phyloP scores from a whole-genome alignment of 2,113 vertebrate genomes.

The Triplophysa tibetana region DNA sequence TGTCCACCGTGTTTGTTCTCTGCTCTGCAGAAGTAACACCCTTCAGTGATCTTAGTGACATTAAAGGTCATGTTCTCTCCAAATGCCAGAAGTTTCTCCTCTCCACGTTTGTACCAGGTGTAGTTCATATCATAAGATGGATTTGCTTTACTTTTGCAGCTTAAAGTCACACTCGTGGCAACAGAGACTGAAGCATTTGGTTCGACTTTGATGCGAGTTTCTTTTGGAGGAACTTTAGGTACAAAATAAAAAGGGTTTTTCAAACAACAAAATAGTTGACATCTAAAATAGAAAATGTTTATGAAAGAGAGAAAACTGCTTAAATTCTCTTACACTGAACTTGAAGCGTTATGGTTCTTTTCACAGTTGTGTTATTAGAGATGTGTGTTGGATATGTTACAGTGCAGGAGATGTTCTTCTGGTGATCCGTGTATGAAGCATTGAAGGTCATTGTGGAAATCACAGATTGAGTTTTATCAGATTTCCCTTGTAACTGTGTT shows the following conservation, averaged over 20 bases:
- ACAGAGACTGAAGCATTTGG: neutral
- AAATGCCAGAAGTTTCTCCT: neutral
- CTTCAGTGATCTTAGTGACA: neutral
- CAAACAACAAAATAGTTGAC: neutral
- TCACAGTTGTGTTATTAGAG: neutral
- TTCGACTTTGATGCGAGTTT: neutral
- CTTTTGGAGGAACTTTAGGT: conserved; percentile 9
- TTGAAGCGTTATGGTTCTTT: neutral
- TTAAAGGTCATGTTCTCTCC: neutral
- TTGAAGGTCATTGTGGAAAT: conserved; percentile 31
- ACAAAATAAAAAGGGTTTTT: neutral
- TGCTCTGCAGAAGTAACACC: neutral
- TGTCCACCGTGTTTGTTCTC: neutral
- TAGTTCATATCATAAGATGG: neutral
- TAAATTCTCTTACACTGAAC: conserved; percentile 54
- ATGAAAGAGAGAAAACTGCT: neutral
- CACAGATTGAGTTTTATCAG: conserved; percentile 29
- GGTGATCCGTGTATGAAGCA: conserved; percentile 44
- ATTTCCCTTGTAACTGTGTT: neutral
- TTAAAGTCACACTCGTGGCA: conserved; percentile 17
- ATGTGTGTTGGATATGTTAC: conserved; percentile 42
- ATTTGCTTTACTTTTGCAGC: neutral
- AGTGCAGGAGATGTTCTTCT: conserved; percentile 46
- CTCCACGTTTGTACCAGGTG: neutral
- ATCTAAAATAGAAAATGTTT: neutral